Conservation (phyloP, 2,797 vertebrate genomes). For the Syngnathus acus region DNA sequence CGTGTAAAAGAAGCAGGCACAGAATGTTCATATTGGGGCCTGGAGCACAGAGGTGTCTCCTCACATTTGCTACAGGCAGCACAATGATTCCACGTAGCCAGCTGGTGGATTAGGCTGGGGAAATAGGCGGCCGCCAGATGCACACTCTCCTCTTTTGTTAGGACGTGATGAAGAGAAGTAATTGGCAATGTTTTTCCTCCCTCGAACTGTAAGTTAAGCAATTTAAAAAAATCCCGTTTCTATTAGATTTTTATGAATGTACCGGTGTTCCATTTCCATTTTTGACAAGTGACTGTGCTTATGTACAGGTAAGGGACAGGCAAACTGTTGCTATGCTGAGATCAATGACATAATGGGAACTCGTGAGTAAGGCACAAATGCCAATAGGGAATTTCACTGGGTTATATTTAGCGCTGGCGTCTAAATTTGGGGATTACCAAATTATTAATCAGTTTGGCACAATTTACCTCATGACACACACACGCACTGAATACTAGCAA, state of each 20-base stretch:
- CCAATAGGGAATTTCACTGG: slow-evolving; percentile 22
- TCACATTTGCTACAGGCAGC: slow-evolving; percentile 25
- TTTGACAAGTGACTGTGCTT: neutral
- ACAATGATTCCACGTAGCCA: slow-evolving; percentile 25
- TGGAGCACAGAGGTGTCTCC: slow-evolving; percentile 23
- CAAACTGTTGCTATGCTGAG: slow-evolving; percentile 14
- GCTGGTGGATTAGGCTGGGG: slow-evolving; percentile 12
- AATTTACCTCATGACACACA: slow-evolving; percentile 24
- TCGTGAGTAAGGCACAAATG: slow-evolving; percentile 13
- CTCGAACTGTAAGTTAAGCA: neutral
- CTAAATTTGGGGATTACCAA: slow-evolving; percentile 31
- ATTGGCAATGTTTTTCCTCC: slow-evolving; percentile 7
- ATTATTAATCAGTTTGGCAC: slow-evolving; percentile 24
- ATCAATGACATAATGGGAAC: slow-evolving; percentile 24
- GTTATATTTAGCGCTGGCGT: slow-evolving; percentile 45
- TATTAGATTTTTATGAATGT: neutral
- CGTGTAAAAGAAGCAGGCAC: slow-evolving; percentile 18
- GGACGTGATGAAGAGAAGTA: slow-evolving; percentile 4
- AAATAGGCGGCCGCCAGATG: neutral
- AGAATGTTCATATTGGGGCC: slow-evolving; percentile 20
- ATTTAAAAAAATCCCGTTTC: neutral
- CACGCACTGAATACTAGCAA: neutral
- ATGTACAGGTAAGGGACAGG: slow-evolving; percentile 3
- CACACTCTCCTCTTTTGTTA: neutral
- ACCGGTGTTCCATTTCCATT: neutral